Conservation (phyloP, 2,888 invertebrate genomes). For the Geophilus truncorum region DNA sequence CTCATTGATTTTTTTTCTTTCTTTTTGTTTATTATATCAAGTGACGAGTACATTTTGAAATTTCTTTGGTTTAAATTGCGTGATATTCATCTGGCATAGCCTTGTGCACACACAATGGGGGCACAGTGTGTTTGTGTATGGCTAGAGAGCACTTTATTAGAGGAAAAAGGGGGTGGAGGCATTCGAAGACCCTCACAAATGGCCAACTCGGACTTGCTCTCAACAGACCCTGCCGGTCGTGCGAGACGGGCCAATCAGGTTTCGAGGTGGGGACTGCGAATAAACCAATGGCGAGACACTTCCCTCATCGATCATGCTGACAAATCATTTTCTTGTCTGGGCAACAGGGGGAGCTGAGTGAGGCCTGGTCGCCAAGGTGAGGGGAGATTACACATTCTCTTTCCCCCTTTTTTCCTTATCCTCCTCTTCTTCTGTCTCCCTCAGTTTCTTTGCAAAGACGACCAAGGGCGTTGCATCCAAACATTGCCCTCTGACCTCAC, state of each 20-base stretch:
- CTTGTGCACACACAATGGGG: not conserved
- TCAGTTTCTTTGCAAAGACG: slow-evolving; percentile 22
- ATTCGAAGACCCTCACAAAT: slow-evolving; percentile 9
- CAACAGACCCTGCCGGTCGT: slow-evolving; percentile 5
- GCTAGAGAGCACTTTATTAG: slow-evolving; percentile 25
- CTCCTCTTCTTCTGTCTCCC: slow-evolving; percentile 22
- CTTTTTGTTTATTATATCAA: not conserved
- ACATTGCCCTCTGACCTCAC: slow-evolving; percentile 27
- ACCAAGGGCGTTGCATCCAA: slow-evolving; percentile 27
- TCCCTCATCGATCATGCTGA: slow-evolving; percentile 18
- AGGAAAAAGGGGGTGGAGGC: slow-evolving; percentile 12
- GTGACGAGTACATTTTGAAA: not conserved
- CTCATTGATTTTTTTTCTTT: not conserved
- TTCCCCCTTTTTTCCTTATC: slow-evolving; percentile 18
- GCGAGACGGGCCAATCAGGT: not conserved
- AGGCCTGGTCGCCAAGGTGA: slow-evolving; percentile 23
- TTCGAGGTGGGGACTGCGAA: slow-evolving; percentile 27
- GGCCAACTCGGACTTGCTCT: slow-evolving; percentile 27
- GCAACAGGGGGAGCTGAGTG: slow-evolving; percentile 18
- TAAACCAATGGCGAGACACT: slow-evolving; percentile 19
- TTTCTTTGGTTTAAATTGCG: not conserved
- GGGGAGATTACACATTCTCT: slow-evolving; percentile 25
- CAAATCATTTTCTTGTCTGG: slow-evolving; percentile 27
- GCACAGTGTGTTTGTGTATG: slow-evolving; percentile 15
- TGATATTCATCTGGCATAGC: not conserved